These are phyloP conservation scores for Patella vulgata DNA, from an alignment of 1,140 invertebrate species.

Conservation along the genomic window DNA sequence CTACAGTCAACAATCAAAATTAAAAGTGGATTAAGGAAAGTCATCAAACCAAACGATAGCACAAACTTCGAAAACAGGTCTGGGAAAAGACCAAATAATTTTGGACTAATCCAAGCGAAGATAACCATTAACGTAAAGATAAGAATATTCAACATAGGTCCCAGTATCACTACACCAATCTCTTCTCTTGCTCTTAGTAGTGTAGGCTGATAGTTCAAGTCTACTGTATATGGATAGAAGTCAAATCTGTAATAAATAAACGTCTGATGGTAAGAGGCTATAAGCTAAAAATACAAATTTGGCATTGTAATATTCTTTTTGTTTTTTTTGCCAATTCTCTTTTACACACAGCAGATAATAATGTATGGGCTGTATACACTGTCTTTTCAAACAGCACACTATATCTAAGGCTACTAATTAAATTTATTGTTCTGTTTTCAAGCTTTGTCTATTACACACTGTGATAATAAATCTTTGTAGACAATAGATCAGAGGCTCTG, in stretches of 20 bases:
- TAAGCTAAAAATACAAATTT: too few relatives aligned
- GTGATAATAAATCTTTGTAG: too few relatives aligned
- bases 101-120: constrained; percentile 47
- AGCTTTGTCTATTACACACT: too few relatives aligned
- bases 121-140: constrained; percentile 51
- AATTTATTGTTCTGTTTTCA: too few relatives aligned
- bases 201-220: constrained; percentile 61
- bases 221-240: constrained; percentile 60
- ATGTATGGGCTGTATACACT: too few relatives aligned
- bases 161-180: constrained; percentile 56
- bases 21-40: constrained; percentile 56
- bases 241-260: constrained; percentile 50
- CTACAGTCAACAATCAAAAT: constrained; percentile 54
- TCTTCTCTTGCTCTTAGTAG: constrained; percentile 53
- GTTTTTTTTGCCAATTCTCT: too few relatives aligned
- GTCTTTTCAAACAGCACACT: too few relatives aligned
- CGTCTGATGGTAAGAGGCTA: too few relatives aligned
- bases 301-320: too few relatives aligned
- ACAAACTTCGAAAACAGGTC: constrained; percentile 61
- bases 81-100: constrained; percentile 51
- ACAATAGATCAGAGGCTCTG: too few relatives aligned
- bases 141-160: constrained; percentile 53
- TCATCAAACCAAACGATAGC: constrained; percentile 52
- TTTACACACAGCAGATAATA: too few relatives aligned
- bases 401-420: too few relatives aligned